A percentile compares a stretch with the other conserved stretches of the same genome.
These are phyloP conservation scores for Sciurus carolinensis DNA, from an alignment of 2,797 vertebrate species.

Conservation along the genomic window DNA sequence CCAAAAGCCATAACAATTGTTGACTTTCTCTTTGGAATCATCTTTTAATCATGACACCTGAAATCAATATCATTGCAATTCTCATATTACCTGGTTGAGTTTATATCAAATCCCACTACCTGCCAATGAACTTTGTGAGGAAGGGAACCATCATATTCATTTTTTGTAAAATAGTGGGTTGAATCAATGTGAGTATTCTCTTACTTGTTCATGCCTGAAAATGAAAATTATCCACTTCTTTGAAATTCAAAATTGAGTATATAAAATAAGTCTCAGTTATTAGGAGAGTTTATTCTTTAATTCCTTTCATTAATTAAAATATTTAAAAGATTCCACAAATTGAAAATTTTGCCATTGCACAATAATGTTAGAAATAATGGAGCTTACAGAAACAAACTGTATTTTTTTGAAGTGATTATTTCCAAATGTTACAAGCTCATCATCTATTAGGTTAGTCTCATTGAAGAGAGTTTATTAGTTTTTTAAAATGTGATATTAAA, in stretches of 20 bases:
- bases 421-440: not conserved
- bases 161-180: not conserved
- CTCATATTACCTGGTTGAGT: not conserved
- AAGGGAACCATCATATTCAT: not conserved
- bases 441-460: not conserved
- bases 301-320: conserved; percentile 43
- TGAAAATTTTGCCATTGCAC: not conserved
- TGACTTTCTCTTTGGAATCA: not conserved
- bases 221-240: not conserved
- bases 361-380: not conserved
- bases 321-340: not conserved
- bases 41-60: not conserved
- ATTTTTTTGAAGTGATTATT: not conserved
- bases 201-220: not conserved
- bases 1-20: not conserved
- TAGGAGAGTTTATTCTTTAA: not conserved
- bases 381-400: not conserved
- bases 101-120: not conserved
- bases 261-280: not conserved
- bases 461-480: not conserved
- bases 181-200: not conserved
- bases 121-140: not conserved
- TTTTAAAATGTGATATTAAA: not conserved
- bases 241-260: conserved; percentile 49
- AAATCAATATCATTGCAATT: not conserved